These are phyloP conservation scores for Rhyacophila brunnea DNA, from an alignment of 1,140 invertebrate species.

Conservation along the genomic window DNA sequence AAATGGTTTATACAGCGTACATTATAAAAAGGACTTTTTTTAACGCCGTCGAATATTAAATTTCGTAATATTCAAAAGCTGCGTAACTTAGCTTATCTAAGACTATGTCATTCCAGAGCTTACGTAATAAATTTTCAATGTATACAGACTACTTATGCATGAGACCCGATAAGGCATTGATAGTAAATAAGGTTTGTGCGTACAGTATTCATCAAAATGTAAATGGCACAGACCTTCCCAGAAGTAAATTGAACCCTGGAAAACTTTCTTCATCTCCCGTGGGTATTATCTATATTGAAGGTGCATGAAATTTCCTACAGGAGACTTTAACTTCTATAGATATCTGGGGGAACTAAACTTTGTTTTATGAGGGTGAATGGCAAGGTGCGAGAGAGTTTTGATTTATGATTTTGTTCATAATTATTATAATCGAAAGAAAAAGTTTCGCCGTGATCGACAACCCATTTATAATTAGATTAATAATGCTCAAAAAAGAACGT, in stretches of 20 bases:
- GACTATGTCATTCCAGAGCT: too few species aligned
- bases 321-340: slow-evolving; percentile 12
- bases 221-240: slow-evolving; percentile 22
- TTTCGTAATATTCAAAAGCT: too few species aligned
- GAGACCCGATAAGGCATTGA: slow-evolving; percentile 20
- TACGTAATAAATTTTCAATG: slow-evolving; percentile 8
- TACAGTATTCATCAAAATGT: slow-evolving; percentile 29
- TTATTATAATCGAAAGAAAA: too few species aligned
- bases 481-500: too few species aligned
- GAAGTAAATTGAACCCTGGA: slow-evolving; percentile 28
- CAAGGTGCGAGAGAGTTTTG: slow-evolving; percentile 5
- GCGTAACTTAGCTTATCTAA: too few species aligned
- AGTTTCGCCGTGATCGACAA: too few species aligned
- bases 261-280: slow-evolving; percentile 27
- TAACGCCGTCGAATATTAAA: too few species aligned
- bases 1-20: too few species aligned
- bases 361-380: slow-evolving; percentile 23
- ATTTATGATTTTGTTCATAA: slow-evolving; percentile 19
- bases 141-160: slow-evolving; percentile 18
- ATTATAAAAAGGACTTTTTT: too few species aligned
- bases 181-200: slow-evolving; percentile 15
- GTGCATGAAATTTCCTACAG: slow-evolving; percentile 20
- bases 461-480: too few species aligned
- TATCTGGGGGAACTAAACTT: slow-evolving; percentile 16
- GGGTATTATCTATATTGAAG: slow-evolving; percentile 29